Conservation (phyloP, 1,140 invertebrate species). For the Zaprionus capensis region DNA sequence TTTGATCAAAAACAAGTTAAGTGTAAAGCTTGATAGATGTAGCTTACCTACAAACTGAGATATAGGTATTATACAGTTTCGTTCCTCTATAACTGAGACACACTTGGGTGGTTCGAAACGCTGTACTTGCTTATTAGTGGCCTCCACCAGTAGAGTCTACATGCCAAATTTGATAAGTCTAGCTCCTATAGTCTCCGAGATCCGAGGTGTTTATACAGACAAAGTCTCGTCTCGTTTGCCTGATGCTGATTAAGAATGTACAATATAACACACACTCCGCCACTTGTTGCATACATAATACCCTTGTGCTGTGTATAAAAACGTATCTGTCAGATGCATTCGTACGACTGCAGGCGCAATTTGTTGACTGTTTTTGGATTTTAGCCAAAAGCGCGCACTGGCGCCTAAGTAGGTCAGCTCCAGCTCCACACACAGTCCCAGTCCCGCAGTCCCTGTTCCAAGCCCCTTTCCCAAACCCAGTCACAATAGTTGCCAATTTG, state of each 20-base stretch:
- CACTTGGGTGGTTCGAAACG: not conserved
- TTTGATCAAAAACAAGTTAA: no score
- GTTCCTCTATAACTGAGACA: not conserved
- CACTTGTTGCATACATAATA: slow-evolving; percentile 6
- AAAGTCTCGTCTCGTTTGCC: not conserved
- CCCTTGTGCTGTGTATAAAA: slow-evolving; percentile 6
- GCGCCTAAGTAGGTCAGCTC: slow-evolving; percentile 73
- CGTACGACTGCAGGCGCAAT: slow-evolving; percentile 17
- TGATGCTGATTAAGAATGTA: slow-evolving; percentile 8
- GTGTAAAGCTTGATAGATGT: no score
- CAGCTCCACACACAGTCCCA: slow-evolving; percentile 44
- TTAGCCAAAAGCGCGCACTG: slow-evolving; percentile 72
- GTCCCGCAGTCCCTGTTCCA: not conserved
- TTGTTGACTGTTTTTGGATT: slow-evolving; percentile 69
- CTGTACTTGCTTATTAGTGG: not conserved
- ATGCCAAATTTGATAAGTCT: not conserved
- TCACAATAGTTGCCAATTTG: slow-evolving; percentile 79
- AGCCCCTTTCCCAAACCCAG: slow-evolving; percentile 18
- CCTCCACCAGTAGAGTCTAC: not conserved
- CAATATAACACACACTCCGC: slow-evolving; percentile 1
- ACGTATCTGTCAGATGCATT: slow-evolving; percentile 31
- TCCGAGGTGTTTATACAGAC: not conserved
- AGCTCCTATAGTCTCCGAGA: not conserved
- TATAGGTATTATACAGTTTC: not conserved
- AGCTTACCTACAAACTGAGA: no score